Evolutionary conservation across 2,113 vertebrate species (phyloP), one percentile per base, ranked within the genome.

Genomic region (Laterallus jamaicensis): DNA sequence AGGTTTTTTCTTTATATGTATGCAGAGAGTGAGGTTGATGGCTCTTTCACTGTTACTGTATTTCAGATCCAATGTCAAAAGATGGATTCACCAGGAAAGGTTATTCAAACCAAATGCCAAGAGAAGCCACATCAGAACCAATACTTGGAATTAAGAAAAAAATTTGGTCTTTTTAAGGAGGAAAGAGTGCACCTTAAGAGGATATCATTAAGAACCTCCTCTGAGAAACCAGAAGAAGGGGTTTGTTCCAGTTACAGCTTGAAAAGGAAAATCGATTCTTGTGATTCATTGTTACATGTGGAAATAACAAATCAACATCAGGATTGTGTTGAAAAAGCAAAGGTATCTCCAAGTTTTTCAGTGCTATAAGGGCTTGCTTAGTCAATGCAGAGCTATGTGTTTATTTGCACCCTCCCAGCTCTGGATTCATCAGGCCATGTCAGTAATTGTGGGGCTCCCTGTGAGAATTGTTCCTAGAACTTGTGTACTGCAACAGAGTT

Each of bases 111-210:
- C 86, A 92, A 86, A 85, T 81, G 66, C 59, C 87, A 49, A 79
- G 97, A 97, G 50, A 79, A 90, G 37, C 85, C 82, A 63, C 62
- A 64, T 39, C 49, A 90, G 95, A 97, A 96, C 93, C 94, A 59
- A 10, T 92, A 97, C 94, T 81, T 94, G 95, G 96, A 98, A 91
- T 88, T 98, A 85, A 98, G 97, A 96, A 97, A 89, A 73, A 95
- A 80, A 52, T 98, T 98, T 96, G 97, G 97, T 73, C 94, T 98
- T 31, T 94, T 32, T 79, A 98, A 98, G 92, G 97, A 98, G 74
- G 93, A 98, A 82, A 98, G 92, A 91, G 96, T 98, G 29, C 95
- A 82, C 68, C 96, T 98, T 50, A 97, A 40, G 17, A 98, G 93
- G 95, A 94, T 98, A 82, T 97, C 96, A 66, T 35, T 92, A 70